phyloP scores from a whole-genome alignment of 2,797 vertebrate genomes.

The Muscicapa striata region DNA sequence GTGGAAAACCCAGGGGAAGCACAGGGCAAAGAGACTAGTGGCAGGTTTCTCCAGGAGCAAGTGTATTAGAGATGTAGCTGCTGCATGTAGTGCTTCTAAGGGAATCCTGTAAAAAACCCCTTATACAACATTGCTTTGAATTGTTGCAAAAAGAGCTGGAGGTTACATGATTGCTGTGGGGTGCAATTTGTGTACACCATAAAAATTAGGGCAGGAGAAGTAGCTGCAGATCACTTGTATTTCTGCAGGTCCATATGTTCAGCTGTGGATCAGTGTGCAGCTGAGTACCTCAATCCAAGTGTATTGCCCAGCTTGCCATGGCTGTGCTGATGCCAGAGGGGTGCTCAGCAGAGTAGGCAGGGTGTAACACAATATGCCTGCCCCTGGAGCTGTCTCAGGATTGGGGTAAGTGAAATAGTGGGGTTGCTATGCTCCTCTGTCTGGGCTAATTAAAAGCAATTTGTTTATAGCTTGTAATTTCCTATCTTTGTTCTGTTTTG shows the following conservation, averaged over 20 bases:
- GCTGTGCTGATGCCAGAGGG: neutral
- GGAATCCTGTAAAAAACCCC: neutral
- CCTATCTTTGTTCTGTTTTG: neutral
- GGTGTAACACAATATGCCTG: accelerated
- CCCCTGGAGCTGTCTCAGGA: neutral
- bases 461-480: neutral
- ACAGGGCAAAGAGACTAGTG: neutral
- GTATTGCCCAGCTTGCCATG: neutral
- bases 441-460: neutral
- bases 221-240: neutral
- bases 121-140: neutral
- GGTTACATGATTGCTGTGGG: neutral
- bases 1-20: neutral
- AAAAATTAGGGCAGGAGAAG: neutral
- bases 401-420: neutral
- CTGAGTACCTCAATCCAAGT: neutral
- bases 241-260: neutral
- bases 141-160: neutral
- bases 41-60: neutral
- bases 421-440: neutral
- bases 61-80: neutral
- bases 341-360: neutral
- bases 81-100: neutral
- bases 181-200: neutral
- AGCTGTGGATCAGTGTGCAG: neutral